Evolutionary conservation across 2,888 invertebrate genomes (phyloP), one percentile per base, ranked within the genome.

Genomic region (Corbicula japonica): DNA sequence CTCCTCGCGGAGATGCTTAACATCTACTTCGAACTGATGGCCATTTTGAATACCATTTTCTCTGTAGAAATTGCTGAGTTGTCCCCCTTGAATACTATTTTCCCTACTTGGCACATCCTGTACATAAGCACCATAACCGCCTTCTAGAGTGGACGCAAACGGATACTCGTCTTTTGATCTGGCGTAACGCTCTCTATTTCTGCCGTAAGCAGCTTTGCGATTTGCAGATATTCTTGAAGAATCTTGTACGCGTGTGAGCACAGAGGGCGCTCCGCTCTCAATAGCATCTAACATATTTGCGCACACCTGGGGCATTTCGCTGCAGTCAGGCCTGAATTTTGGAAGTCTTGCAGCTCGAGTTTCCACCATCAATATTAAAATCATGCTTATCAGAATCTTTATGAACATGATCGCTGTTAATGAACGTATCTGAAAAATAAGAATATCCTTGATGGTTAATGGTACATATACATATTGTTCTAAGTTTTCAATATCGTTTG

Each of bases 141-240:
- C 50, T 23, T 50, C 23, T 23, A 26, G 23, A 2, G 50, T 50
- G 4, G 50, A 50, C 12, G 50, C 50, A 26, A 50, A 50, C 50
- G 50, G 50, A 50, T 50, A 50, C 28, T 50, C 50, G 23, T 50
- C 50, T 26, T 28, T 26, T 50, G 50, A 50, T 28, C 23, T 50
- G 26, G 26, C 50, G 4, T 4, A 10, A 12, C 6, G 3, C 3
- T 23, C 23, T 5, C 15, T 12, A 28, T 12, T 23, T 3, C 15
- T 23, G 4, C 50, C 50, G 28, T 28, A 50, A 23, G 50, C 50
- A 12, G 3, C 23, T 50, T 23, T 3, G 6, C 50, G 23, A 28
- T 50, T 50, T 23, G 26, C 15, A 26, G 50, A 50, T 26, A n/a
- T n/a, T 8, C 23, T 23, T 8, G 21, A n/a, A n/a, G n/a, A n/a